phyloP scores from a whole-genome alignment of 2,797 vertebrate species.

The Cyprinodon diabolis region DNA sequence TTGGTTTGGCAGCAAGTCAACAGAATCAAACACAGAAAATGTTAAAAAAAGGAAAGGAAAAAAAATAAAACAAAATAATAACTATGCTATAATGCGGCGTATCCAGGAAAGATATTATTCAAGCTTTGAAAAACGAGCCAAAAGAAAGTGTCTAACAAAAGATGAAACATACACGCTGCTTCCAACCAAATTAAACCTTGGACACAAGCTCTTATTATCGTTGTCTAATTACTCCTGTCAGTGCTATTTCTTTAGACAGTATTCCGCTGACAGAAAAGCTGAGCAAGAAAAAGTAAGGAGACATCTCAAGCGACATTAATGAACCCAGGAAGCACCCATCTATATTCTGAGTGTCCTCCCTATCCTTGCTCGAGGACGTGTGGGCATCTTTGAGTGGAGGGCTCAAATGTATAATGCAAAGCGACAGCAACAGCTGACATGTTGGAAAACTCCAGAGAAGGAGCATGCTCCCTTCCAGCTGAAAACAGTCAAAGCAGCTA shows the following conservation, averaged over 20 bases:
- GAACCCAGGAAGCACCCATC: slow-evolving; percentile 62
- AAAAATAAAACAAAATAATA: too few species aligned
- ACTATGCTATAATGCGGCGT: background rate
- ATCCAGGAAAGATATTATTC: background rate
- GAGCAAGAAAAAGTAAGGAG: slow-evolving; percentile 51
- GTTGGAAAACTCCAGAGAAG: slow-evolving; percentile 9
- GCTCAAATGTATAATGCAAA: slow-evolving; percentile 28
- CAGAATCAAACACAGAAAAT: background rate
- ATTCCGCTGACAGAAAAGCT: slow-evolving; percentile 51
- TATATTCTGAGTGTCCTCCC: slow-evolving; percentile 67
- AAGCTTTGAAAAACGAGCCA: background rate
- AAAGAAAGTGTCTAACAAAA: background rate
- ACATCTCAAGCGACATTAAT: slow-evolving; percentile 68
- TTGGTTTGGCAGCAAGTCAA: background rate
- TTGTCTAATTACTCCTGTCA: slow-evolving; percentile 65
- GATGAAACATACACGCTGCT: slow-evolving; percentile 28
- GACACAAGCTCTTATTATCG: slow-evolving; percentile 50
- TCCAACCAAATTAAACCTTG: slow-evolving; percentile 41
- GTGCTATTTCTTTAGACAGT: slow-evolving; percentile 53
- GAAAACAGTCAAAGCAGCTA: slow-evolving; percentile 15
- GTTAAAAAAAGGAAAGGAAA: background rate
- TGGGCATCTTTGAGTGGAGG: slow-evolving; percentile 49
- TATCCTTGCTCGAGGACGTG: slow-evolving; percentile 63
- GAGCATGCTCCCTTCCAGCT: slow-evolving; percentile 13
- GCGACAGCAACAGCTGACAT: slow-evolving; percentile 18